Evolutionary conservation across 2,113 vertebrate genomes (phyloP).

Genomic region (Catagonus wagneri): DNA sequence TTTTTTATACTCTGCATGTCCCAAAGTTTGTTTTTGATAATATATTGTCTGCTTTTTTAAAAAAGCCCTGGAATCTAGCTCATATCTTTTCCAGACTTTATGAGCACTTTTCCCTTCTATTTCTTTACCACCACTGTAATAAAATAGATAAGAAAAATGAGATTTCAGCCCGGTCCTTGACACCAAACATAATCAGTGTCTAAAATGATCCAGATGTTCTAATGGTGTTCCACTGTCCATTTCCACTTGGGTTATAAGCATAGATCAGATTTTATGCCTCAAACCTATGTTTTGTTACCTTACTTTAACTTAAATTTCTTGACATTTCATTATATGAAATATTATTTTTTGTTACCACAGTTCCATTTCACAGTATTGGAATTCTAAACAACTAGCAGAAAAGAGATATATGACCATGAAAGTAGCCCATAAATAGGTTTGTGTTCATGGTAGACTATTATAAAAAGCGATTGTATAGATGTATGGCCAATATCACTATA

Average conservation of each 20-base stretch:
- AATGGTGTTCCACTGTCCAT: conserved; percentile 36
- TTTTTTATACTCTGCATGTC: not conserved
- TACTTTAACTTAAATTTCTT: conserved; percentile 72
- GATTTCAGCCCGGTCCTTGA: conserved; percentile 49
- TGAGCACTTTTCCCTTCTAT: not conserved
- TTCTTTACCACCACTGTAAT: conserved; percentile 26
- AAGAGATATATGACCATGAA: conserved; percentile 47
- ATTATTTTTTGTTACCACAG: conserved; percentile 58
- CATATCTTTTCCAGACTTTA: conserved; percentile 34
- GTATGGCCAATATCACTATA: conserved; percentile 30
- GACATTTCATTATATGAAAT: conserved; percentile 68
- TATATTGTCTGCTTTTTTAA: not conserved
- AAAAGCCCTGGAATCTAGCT: not conserved
- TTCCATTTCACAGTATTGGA: conserved; percentile 63
- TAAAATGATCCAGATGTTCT: conserved; percentile 64
- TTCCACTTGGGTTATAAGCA: conserved; percentile 42
- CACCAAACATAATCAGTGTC: conserved; percentile 48
- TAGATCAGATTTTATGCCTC: conserved; percentile 59
- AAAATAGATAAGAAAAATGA: conserved; percentile 54
- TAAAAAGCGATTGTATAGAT: conserved; percentile 54
- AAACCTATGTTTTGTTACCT: conserved; percentile 43
- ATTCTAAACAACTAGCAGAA: conserved; percentile 64
- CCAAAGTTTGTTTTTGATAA: not conserved
- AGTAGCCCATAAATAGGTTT: conserved; percentile 69
- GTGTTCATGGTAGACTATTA: conserved; percentile 60